These are phyloP conservation scores for Caenorhabditis sp. DNA, from an alignment of 2,888 invertebrate species.

Conservation along the genomic window DNA sequence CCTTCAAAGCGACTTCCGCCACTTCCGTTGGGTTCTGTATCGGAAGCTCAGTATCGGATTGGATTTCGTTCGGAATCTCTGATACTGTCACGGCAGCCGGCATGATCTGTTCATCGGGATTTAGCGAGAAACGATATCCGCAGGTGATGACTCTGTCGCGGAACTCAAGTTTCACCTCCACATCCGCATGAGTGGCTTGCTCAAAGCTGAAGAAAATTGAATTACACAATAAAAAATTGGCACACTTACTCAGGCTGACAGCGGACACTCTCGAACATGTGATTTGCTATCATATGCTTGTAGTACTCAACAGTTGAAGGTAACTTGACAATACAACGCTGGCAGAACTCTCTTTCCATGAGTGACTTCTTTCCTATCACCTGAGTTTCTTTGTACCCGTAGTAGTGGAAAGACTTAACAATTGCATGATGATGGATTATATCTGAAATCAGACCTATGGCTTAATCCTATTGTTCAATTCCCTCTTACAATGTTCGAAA, in stretches of 20 bases:
- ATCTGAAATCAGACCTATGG: conserved; percentile 25
- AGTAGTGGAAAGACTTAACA: conserved; percentile 28
- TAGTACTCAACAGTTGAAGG: conserved; percentile 22
- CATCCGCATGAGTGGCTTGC: conserved; percentile 33
- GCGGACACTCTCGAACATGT: conserved; percentile 39
- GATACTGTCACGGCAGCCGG: background rate
- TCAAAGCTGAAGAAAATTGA: conserved; percentile 35
- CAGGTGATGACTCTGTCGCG: conserved; percentile 32
- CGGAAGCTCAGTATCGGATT: no score
- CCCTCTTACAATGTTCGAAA: conserved; percentile 45
- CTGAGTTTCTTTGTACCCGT: conserved; percentile 18
- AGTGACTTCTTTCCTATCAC: conserved; percentile 37
- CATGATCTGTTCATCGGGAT: background rate
- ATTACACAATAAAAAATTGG: background rate
- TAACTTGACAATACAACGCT: conserved; percentile 26
- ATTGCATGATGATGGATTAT: conserved; percentile 31
- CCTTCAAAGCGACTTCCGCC: background rate
- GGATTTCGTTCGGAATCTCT: background rate
- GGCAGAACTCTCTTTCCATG: conserved; percentile 23
- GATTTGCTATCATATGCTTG: conserved; percentile 38
- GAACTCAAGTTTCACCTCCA: conserved; percentile 33
- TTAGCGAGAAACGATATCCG: conserved; percentile 38
- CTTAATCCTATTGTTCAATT: no score
- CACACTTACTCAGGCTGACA: conserved; percentile 53
- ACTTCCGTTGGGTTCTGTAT: no score